Evolutionary conservation across 1,140 invertebrate species (phyloP), one percentile per base, ranked within the genome.

Genomic region (Bombus cullumanus): DNA sequence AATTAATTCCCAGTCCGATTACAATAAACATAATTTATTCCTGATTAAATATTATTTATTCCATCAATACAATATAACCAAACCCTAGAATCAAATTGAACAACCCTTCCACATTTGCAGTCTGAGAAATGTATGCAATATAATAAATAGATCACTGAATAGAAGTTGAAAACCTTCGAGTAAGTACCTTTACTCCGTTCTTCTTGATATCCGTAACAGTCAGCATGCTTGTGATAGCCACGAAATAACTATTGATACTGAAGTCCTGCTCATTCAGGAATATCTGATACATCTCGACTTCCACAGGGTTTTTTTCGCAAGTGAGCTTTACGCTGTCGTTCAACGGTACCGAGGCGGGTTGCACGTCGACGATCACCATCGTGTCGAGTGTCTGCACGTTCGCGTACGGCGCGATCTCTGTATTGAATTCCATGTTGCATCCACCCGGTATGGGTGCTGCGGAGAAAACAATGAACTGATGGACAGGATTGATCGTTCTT

Each of bases 381-480:
- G 95, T 93, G 72, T 95, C 90, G 57, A 92, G 95, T 59, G 96
- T 94, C 3, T 83, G 87, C 1, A 97, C 89, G 57, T 94, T 94
- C 88, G 97, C 95, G 91, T 96, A 98, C 15, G 97, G 97, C 34
- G 97, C 96, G 83, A 96, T 96, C 90, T 96, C 94, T n/a, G 96
- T 93, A 68, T 96, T 92, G 88, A 96, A 97, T 90, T 97, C 96
- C 95, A 97, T 96, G 88, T 97, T 98, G 91, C 97, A 98, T 53
- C 97, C 97, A 83, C 97, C 97, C 68, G 97, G 97, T 89, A 98
- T 95, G 9, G 97, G 97, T 92, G 96, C 97, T 98, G 93, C 81
- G 86, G 57, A 86, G 83, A 86, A 79, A 90, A 90, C 78, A 90
- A 90, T 86, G 43, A 74, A 41, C 68, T 71, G 73, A 75, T 89